Conservation (phyloP, 2,797 vertebrate genomes). For the Phalanger gymnotis region DNA sequence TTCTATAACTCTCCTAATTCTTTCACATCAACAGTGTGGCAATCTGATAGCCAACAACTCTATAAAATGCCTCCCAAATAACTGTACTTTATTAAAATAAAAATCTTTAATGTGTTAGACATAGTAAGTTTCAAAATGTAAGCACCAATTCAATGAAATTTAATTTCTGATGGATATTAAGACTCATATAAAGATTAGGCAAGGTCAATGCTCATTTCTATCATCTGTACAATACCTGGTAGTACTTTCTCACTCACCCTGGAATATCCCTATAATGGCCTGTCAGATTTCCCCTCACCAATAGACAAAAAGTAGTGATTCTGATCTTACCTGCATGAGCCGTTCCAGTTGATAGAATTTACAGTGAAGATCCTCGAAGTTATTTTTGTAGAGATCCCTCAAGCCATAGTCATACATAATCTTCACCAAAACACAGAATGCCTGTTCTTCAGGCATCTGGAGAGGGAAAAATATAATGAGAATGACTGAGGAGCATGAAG, state of each 20-base stretch:
- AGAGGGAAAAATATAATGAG: conserved; percentile 68
- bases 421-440: conserved; percentile 97
- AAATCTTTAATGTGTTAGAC: neutral
- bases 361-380: conserved; percentile 98
- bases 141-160: conserved; percentile 19
- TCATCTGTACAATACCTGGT: conserved; percentile 23
- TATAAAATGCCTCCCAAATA: neutral
- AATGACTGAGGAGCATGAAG: neutral
- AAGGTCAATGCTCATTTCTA: conserved; percentile 43
- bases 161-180: conserved; percentile 38
- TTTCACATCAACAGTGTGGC: conserved; percentile 17
- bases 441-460: conserved; percentile 99
- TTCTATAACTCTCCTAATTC: conserved; percentile 32
- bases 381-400: conserved; percentile 96
- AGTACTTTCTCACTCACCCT: conserved; percentile 32
- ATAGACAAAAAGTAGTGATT: conserved; percentile 39
- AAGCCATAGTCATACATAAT: conserved; percentile 98
- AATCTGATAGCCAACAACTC: conserved; percentile 19
- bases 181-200: conserved; percentile 3
- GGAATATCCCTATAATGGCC: neutral
- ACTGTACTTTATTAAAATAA: neutral
- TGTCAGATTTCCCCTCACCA: neutral
- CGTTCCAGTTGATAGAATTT: conserved; percentile 98
- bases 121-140: conserved; percentile 25
- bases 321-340: conserved; percentile 92